A percentile compares a stretch with the other conserved stretches of the same genome.
Conservation (phyloP, 1,140 invertebrate genomes). For the Drosophila setifemur region DNA sequence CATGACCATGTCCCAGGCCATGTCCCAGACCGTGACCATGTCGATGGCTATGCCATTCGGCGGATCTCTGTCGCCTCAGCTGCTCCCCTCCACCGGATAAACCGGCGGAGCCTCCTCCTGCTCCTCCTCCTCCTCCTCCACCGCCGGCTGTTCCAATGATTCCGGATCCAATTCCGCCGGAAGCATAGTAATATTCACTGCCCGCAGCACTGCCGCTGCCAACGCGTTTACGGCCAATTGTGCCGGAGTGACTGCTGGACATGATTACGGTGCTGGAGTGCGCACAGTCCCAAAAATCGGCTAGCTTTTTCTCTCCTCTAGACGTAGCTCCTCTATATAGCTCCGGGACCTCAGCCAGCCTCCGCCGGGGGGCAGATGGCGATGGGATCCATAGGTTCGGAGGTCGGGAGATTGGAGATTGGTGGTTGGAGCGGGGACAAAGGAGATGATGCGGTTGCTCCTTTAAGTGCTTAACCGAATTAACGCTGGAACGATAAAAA, state of each 20-base stretch:
- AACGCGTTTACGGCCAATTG: slow-evolving; percentile 81
- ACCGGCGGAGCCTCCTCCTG: background rate
- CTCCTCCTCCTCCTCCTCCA: background rate
- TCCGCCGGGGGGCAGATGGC: too few relatives aligned
- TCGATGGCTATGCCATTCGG: slow-evolving; percentile 85
- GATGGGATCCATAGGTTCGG: too few relatives aligned
- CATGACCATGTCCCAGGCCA: slow-evolving; percentile 28
- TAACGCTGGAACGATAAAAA: slow-evolving; percentile 80
- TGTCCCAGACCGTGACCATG: slow-evolving; percentile 81
- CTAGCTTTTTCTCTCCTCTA: too few relatives aligned
- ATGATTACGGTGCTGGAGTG: slow-evolving; percentile 20
- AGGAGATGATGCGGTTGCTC: too few relatives aligned
- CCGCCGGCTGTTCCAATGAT: background rate
- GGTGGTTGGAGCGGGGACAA: background rate
- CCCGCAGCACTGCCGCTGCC: slow-evolving; percentile 71
- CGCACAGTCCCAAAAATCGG: too few relatives aligned
- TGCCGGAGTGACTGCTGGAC: slow-evolving; percentile 81
- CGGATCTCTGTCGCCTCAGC: slow-evolving; percentile 85
- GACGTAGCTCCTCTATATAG: too few relatives aligned
- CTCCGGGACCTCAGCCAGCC: too few relatives aligned
- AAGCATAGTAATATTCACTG: slow-evolving; percentile 74
- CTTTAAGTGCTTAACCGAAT: slow-evolving; percentile 79
- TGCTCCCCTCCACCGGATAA: slow-evolving; percentile 51
- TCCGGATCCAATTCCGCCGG: slow-evolving; percentile 21
- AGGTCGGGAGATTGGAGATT: too few relatives aligned